A percentile compares a stretch with the other conserved stretches of the same genome.
phyloP scores from a whole-genome alignment of 1,140 invertebrate genomes.

The Bombus confusus region DNA sequence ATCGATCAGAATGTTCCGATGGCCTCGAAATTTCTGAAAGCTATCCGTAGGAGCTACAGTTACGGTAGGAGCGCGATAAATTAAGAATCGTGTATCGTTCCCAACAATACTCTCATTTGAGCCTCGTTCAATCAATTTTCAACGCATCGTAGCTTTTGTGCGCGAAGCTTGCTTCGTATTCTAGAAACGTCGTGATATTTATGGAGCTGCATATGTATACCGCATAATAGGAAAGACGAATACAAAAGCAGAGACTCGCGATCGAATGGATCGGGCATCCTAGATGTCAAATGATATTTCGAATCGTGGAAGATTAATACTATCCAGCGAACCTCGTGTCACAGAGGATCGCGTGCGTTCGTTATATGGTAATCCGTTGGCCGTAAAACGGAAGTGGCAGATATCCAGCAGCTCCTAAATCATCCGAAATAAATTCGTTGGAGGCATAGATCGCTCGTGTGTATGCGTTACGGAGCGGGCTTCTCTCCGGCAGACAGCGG shows the following conservation, averaged over 20 bases:
- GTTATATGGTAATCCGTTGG: constrained; percentile 36
- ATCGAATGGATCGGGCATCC: constrained; percentile 1
- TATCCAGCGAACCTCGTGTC: neutral
- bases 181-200: too few relatives aligned
- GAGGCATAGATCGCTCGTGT: neutral
- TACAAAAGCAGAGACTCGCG: neutral
- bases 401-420: constrained; percentile 40
- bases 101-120: too few relatives aligned
- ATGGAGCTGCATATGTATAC: too few relatives aligned
- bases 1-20: too few relatives aligned
- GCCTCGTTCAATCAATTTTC: too few relatives aligned
- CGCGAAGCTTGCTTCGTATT: too few relatives aligned
- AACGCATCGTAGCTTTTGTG: too few relatives aligned
- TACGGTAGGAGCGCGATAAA: too few relatives aligned
- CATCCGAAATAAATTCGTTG: constrained; percentile 56
- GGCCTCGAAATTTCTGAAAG: too few relatives aligned
- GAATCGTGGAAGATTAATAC: constrained; percentile 31
- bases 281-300: neutral
- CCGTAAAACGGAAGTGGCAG: constrained; percentile 11
- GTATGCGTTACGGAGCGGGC: constrained; percentile 19
- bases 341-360: neutral
- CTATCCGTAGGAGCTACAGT: too few relatives aligned
- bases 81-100: too few relatives aligned
- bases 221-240: too few relatives aligned
- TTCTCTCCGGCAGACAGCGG: constrained; percentile 46